These are phyloP conservation scores for Enteromius trimaculatus DNA, from an alignment of 2,797 vertebrate genomes.

Conservation along the genomic window DNA sequence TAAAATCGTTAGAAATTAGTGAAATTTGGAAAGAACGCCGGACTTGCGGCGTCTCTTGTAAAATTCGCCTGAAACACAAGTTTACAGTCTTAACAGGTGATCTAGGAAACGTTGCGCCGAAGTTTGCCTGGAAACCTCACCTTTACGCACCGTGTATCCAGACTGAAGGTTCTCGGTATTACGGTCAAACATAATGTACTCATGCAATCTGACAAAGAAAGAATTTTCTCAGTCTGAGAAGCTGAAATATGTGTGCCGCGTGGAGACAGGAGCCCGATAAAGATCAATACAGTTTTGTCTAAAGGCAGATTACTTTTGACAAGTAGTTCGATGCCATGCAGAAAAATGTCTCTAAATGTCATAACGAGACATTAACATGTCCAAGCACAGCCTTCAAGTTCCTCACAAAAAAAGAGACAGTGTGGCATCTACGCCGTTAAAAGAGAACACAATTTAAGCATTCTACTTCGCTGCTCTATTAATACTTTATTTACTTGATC, in stretches of 20 bases:
- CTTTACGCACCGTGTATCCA: conserved; percentile 21
- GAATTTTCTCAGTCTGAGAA: conserved; percentile 67
- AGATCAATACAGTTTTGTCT: conserved; percentile 77
- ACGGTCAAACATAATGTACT: background rate
- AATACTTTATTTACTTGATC: background rate
- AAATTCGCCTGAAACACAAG: background rate
- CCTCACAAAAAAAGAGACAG: background rate
- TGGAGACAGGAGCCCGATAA: conserved; percentile 73
- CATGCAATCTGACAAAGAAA: conserved; percentile 63
- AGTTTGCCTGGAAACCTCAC: conserved; percentile 33
- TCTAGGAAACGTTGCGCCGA: background rate
- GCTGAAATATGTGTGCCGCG: conserved; percentile 65
- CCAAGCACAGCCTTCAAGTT: conserved; percentile 61
- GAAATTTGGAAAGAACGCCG: background rate
- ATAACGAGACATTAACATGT: conserved; percentile 74
- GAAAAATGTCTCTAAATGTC: conserved; percentile 77
- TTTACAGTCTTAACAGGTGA: conserved; percentile 38
- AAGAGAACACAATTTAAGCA: background rate
- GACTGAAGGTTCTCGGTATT: background rate
- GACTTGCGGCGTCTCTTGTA: background rate
- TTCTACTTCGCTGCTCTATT: background rate
- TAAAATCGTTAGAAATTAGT: background rate
- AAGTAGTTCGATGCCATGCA: conserved; percentile 74
- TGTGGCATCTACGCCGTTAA: background rate
- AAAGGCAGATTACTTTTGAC: conserved; percentile 80